phyloP scores from a whole-genome alignment of 2,888 invertebrate genomes.

The Cinara cedri region DNA sequence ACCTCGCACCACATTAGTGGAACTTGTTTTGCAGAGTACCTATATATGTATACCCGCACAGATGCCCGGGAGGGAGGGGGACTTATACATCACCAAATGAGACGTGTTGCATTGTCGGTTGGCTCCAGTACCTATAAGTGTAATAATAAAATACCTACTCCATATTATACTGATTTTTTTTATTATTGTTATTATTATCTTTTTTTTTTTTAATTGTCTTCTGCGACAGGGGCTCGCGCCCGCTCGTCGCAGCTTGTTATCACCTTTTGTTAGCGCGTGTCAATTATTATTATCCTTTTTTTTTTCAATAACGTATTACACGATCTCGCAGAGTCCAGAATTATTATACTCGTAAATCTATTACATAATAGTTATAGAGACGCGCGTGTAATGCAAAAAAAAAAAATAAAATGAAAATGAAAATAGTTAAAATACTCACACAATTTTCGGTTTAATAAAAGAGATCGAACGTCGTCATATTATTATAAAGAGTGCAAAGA shows the following conservation, averaged over 20 bases:
- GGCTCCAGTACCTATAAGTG: background rate
- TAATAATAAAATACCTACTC: background rate
- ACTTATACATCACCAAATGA: slow-evolving; percentile 4
- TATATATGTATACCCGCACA: background rate
- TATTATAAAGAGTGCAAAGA: too few relatives aligned
- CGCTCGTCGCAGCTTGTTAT: background rate
- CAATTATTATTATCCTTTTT: background rate
- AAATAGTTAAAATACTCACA: too few relatives aligned
- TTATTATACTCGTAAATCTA: too few relatives aligned
- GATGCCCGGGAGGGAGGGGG: background rate
- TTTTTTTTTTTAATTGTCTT: slow-evolving; percentile 15
- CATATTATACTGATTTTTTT: background rate
- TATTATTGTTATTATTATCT: background rate
- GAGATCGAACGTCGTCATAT: too few relatives aligned
- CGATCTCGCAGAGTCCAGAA: too few relatives aligned
- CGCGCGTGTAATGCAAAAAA: too few relatives aligned
- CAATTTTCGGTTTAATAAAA: too few relatives aligned
- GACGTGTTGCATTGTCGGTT: slow-evolving; percentile 38
- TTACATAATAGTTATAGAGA: too few relatives aligned
- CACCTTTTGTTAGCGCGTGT: background rate
- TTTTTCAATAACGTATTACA: background rate
- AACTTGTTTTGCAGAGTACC: slow-evolving; percentile 18
- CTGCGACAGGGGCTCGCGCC: too few relatives aligned
- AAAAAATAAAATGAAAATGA: too few relatives aligned
- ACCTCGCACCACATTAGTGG: slow-evolving; percentile 17